Conservation (phyloP, 2,888 invertebrate species). For the Chymomyza amoena region DNA sequence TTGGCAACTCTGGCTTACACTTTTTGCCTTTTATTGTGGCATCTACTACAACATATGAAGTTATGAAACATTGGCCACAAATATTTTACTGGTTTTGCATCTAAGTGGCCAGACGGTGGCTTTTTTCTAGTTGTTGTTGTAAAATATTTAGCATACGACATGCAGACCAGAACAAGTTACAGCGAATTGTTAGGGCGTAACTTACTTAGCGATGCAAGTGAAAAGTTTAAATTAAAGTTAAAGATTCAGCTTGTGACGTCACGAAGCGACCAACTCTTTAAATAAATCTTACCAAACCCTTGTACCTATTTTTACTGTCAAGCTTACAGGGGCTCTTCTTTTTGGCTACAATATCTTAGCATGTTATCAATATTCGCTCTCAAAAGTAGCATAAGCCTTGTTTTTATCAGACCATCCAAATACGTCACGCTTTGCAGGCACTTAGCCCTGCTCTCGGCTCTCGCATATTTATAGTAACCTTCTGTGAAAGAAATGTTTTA, state of each 20-base stretch:
- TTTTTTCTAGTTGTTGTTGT: not conserved
- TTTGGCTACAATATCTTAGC: not conserved
- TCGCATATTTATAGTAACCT: constrained; percentile 39
- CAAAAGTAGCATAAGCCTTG: not conserved
- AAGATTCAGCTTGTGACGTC: too few species aligned
- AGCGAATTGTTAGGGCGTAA: not conserved
- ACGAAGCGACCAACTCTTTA: not conserved
- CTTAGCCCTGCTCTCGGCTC: not conserved
- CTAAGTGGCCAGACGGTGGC: not conserved
- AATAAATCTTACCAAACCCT: not conserved
- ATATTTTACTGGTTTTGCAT: not conserved
- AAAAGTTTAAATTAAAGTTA: not conserved
- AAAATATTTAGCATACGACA: not conserved
- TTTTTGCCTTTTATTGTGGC: not conserved
- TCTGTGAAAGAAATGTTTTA: constrained; percentile 53
- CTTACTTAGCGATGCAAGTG: not conserved
- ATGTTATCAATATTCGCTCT: not conserved
- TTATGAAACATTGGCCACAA: not conserved
- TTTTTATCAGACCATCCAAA: not conserved
- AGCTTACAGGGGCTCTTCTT: not conserved
- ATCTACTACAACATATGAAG: not conserved
- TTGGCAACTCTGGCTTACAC: constrained; percentile 27
- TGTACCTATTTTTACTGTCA: not conserved
- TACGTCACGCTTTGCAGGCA: not conserved
- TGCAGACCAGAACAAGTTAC: not conserved